Evolutionary conservation across 2,888 invertebrate genomes (phyloP).

Genomic region (Euplagia quadripunctaria): DNA sequence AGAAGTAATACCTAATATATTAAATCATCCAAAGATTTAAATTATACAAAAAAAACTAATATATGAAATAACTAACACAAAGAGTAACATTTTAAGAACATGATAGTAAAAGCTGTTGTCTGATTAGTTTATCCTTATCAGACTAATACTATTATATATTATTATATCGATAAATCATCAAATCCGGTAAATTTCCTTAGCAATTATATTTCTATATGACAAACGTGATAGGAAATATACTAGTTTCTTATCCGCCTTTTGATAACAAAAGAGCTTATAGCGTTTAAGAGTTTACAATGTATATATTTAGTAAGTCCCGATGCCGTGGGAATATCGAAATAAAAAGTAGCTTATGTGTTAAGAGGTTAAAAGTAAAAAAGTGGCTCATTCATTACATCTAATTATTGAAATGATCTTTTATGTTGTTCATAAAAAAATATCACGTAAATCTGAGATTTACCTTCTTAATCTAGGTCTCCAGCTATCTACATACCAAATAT

Average conservation of each 20-base stretch:
- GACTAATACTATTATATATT: conserved; percentile 26
- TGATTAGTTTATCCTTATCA: conserved; percentile 49
- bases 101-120: conserved; percentile 50
- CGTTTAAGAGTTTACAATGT: too few relatives aligned
- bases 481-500: too few relatives aligned
- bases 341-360: too few relatives aligned
- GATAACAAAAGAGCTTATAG: conserved; percentile 42
- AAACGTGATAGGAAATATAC: conserved; percentile 44
- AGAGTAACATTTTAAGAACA: conserved; percentile 46
- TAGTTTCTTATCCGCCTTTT: conserved; percentile 33
- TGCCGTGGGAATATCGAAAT: too few relatives aligned
- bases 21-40: not conserved
- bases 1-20: conserved; percentile 12
- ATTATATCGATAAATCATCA: conserved; percentile 47
- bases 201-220: conserved; percentile 48
- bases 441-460: too few relatives aligned
- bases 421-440: not conserved
- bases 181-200: conserved; percentile 59
- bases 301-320: too few relatives aligned
- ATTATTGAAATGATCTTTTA: too few relatives aligned
- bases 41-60: not conserved
- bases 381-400: too few relatives aligned
- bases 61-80: not conserved
- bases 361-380: too few relatives aligned
- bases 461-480: too few relatives aligned